Percentiles rank a stretch among this genome's conserved stretches.
These are phyloP conservation scores for Bryconaethiops microstoma DNA, from an alignment of 2,797 vertebrate species.

Conservation along the genomic window DNA sequence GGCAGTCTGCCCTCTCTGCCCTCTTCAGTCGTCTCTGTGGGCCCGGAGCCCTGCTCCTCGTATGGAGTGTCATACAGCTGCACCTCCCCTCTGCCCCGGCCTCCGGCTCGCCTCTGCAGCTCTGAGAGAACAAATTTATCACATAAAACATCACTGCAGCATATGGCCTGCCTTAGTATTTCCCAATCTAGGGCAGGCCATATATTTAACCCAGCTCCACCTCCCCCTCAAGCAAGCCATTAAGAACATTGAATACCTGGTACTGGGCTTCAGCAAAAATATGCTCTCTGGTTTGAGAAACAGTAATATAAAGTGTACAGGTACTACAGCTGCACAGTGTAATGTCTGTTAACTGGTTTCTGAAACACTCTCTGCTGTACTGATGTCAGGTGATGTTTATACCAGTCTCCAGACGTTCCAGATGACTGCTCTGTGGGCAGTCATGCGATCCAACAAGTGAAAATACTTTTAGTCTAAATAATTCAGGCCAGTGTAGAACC, in stretches of 20 bases:
- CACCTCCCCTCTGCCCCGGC: slow-evolving; percentile 62
- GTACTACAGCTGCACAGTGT: not conserved
- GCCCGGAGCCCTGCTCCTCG: slow-evolving; percentile 77
- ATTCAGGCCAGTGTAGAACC: too few relatives aligned
- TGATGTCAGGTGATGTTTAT: too few relatives aligned
- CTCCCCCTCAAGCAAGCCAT: not conserved
- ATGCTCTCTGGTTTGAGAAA: not conserved
- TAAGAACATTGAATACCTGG: not conserved
- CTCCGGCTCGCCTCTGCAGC: slow-evolving; percentile 71
- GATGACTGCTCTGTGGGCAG: not conserved
- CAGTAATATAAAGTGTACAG: not conserved
- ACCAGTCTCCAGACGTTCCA: not conserved
- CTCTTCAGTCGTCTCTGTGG: slow-evolving; percentile 67
- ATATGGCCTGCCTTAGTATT: not conserved
- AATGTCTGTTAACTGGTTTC: not conserved
- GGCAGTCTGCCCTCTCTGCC: slow-evolving; percentile 83
- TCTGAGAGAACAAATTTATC: slow-evolving; percentile 62
- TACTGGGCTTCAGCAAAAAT: not conserved
- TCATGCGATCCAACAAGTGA: not conserved
- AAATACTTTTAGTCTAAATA: too few relatives aligned
- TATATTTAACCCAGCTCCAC: not conserved
- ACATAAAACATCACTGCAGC: not conserved
- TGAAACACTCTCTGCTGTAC: not conserved
- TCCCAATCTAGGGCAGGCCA: not conserved
- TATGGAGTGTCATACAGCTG: slow-evolving; percentile 93